Conservation (phyloP, 2,797 vertebrate species). For the Holocentrus rufus region DNA sequence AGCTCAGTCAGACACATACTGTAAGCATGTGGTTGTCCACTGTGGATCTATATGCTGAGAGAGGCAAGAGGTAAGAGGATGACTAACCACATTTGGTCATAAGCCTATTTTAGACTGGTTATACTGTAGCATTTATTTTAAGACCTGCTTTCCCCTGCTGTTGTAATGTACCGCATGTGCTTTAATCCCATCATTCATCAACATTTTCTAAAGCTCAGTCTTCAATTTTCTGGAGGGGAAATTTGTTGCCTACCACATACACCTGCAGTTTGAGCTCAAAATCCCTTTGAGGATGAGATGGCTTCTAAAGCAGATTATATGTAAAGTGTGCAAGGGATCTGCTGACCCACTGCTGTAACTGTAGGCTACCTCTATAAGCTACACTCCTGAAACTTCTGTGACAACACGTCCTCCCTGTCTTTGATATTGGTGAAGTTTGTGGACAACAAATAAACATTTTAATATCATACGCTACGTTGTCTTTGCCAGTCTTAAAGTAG, state of each 20-base stretch:
- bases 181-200: constrained; percentile 4
- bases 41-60: constrained; percentile 11
- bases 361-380: constrained; percentile 17
- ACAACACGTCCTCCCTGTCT: constrained; percentile 2
- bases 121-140: constrained; percentile 42
- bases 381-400: constrained; percentile 7
- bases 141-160: constrained; percentile 5
- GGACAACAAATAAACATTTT: constrained; percentile 8
- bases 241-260: constrained; percentile 5
- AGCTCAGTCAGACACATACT: constrained; percentile 10
- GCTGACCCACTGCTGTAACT: constrained; percentile 46
- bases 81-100: constrained; percentile 56
- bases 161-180: constrained; percentile 16
- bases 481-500: not conserved
- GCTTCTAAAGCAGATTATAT: constrained; percentile 60
- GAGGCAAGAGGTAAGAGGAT: constrained; percentile 55
- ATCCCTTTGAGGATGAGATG: constrained; percentile 38
- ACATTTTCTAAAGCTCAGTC: constrained; percentile 6
- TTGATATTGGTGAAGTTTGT: constrained; percentile 7
- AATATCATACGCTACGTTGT: not conserved
- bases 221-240: not conserved
- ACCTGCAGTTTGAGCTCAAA: constrained; percentile 41
- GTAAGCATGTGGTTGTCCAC: constrained; percentile 16
- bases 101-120: constrained; percentile 55
- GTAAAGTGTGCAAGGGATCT: constrained; percentile 43